Conservation (phyloP, 2,888 invertebrate genomes). For the Scaptodrosophila latifasciaeformis region DNA sequence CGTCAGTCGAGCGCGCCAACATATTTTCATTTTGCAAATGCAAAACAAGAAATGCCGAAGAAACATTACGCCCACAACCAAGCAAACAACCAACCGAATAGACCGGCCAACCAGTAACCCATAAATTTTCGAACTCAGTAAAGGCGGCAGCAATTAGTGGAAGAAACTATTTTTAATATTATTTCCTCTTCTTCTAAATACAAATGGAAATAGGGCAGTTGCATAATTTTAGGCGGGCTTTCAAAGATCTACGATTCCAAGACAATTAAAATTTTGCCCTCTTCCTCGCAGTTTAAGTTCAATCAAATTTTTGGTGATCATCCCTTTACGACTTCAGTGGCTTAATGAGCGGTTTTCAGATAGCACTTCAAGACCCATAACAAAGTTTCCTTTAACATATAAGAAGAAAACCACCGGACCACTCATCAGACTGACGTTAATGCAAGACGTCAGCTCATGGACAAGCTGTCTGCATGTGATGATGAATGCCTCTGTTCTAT, state of each 20-base stretch:
- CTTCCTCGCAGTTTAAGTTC: too few relatives aligned
- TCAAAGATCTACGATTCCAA: not conserved
- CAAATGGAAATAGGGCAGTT: too few relatives aligned
- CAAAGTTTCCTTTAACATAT: too few relatives aligned
- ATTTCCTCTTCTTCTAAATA: too few relatives aligned
- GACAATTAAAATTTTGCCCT: too few relatives aligned
- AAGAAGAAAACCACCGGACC: too few relatives aligned
- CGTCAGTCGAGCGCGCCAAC: conserved; percentile 29
- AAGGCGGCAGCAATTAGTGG: not conserved
- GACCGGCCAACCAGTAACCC: conserved; percentile 37
- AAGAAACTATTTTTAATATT: not conserved
- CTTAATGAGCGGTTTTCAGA: too few relatives aligned
- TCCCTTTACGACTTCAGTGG: too few relatives aligned
- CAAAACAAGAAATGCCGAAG: conserved; percentile 53
- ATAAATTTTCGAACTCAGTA: conserved; percentile 18
- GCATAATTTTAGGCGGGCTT: conserved; percentile 27
- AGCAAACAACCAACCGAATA: too few relatives aligned
- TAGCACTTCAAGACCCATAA: too few relatives aligned
- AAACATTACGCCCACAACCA: not conserved
- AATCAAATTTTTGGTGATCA: too few relatives aligned
- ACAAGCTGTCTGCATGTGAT: conserved; percentile 56
- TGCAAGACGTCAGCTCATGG: conserved; percentile 27
- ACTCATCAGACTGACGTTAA: not conserved
- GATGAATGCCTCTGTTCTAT: conserved; percentile 41
- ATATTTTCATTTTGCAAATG: conserved; percentile 64